A percentile compares a stretch with the other conserved stretches of the same genome.
Conservation (phyloP, 2,797 vertebrate genomes). For the Notamacropus eugenii region DNA sequence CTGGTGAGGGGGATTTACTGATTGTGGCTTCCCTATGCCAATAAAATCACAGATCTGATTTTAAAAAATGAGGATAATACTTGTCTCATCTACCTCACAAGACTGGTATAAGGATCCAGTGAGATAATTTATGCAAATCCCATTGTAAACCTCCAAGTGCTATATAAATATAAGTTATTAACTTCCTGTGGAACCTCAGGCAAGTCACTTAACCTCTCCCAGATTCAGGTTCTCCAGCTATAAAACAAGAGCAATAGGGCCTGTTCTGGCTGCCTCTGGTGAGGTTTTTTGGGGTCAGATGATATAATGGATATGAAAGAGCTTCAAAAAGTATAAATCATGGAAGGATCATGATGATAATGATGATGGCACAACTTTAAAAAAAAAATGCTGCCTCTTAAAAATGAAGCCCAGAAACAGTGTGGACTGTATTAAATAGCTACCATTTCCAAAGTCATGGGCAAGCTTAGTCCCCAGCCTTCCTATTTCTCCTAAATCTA, state of each 20-base stretch:
- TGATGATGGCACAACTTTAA: neutral
- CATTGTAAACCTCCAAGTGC: constrained; percentile 2
- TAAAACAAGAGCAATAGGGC: constrained; percentile 41
- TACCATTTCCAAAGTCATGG: neutral
- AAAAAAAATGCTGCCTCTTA: neutral
- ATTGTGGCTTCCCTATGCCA: neutral
- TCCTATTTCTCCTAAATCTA: neutral
- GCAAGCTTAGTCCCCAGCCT: neutral
- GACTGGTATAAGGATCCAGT: neutral
- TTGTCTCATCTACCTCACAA: neutral
- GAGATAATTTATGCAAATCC: constrained; percentile 1
- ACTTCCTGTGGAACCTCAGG: neutral
- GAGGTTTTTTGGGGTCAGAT: neutral
- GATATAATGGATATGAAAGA: constrained; percentile 14
- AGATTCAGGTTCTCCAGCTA: constrained; percentile 54
- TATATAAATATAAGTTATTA: constrained; percentile 9
- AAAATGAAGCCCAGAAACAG: neutral
- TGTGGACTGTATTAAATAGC: neutral
- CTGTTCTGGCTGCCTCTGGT: neutral
- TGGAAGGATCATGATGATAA: neutral
- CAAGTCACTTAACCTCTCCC: constrained; percentile 3
- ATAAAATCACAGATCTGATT: neutral
- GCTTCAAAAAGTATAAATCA: constrained; percentile 10
- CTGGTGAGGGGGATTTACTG: neutral
- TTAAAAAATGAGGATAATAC: neutral